These are phyloP conservation scores for Boleophthalmus pectinirostris DNA, from an alignment of 2,113 vertebrate species.

Conservation along the genomic window DNA sequence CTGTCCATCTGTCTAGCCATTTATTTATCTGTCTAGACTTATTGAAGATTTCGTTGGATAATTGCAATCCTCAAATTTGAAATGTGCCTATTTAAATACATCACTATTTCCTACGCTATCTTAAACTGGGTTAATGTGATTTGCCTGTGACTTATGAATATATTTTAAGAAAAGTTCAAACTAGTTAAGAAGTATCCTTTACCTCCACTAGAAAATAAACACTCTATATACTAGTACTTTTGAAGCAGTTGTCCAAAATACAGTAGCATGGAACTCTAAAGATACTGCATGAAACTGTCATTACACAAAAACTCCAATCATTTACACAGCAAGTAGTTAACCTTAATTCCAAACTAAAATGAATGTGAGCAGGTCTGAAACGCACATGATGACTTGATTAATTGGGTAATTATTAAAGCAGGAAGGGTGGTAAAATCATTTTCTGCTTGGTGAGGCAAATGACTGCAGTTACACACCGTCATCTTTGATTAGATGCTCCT, in stretches of 20 bases:
- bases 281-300: not conserved
- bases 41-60: too few relatives aligned
- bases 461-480: constrained; percentile 33
- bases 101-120: not conserved
- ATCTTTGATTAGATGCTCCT: constrained; percentile 37
- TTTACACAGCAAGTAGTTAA: constrained; percentile 59
- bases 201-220: too few relatives aligned
- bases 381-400: constrained; percentile 52
- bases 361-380: constrained; percentile 34
- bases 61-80: too few relatives aligned
- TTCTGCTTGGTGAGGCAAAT: constrained; percentile 52
- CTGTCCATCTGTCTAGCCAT: too few relatives aligned
- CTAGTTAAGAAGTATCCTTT: too few relatives aligned
- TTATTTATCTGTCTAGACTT: too few relatives aligned
- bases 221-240: too few relatives aligned
- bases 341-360: constrained; percentile 55
- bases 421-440: constrained; percentile 62
- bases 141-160: not conserved
- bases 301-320: constrained; percentile 41
- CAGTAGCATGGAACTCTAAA: too few relatives aligned
- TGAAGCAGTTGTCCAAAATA: too few relatives aligned
- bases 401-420: constrained; percentile 65
- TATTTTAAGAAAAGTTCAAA: not conserved
- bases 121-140: not conserved
- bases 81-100: too few relatives aligned